These are phyloP conservation scores for Azorinus chamasolen DNA, from an alignment of 2,888 invertebrate genomes.

Conservation along the genomic window DNA sequence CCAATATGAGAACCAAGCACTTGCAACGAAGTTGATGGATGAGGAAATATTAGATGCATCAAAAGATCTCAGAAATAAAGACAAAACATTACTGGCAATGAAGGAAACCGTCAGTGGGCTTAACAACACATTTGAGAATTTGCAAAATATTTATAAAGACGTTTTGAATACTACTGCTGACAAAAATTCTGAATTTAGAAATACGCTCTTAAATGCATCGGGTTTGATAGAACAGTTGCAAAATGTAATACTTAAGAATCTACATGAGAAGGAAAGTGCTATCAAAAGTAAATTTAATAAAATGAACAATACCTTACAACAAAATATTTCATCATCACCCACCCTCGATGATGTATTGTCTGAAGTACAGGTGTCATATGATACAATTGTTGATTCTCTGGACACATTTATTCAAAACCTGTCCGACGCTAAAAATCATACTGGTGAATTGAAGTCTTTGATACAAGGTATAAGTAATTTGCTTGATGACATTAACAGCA, in stretches of 20 bases:
- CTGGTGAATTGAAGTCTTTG: conserved; percentile 16
- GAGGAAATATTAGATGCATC: conserved; percentile 27
- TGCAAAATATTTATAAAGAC: conserved; percentile 41
- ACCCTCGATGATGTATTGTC: conserved; percentile 34
- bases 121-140: conserved; percentile 25
- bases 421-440: not conserved
- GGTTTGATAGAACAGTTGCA: not conserved
- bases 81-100: conserved; percentile 16
- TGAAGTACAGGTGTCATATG: conserved; percentile 16
- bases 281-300: conserved; percentile 10
- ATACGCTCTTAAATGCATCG: not conserved
- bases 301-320: conserved; percentile 43
- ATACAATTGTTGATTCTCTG: conserved; percentile 12
- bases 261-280: not conserved
- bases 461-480: conserved; percentile 10
- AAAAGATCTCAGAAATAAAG: conserved; percentile 19
- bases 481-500: conserved; percentile 36
- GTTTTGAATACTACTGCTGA: conserved; percentile 38
- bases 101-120: conserved; percentile 8
- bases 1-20: conserved; percentile 36
- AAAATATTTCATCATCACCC: conserved; percentile 10
- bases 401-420: conserved; percentile 12
- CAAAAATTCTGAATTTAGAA: conserved; percentile 34
- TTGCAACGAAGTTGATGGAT: conserved; percentile 21
- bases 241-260: not conserved